phyloP scores from a whole-genome alignment of 1,140 invertebrate genomes.

The Arion vulgaris region DNA sequence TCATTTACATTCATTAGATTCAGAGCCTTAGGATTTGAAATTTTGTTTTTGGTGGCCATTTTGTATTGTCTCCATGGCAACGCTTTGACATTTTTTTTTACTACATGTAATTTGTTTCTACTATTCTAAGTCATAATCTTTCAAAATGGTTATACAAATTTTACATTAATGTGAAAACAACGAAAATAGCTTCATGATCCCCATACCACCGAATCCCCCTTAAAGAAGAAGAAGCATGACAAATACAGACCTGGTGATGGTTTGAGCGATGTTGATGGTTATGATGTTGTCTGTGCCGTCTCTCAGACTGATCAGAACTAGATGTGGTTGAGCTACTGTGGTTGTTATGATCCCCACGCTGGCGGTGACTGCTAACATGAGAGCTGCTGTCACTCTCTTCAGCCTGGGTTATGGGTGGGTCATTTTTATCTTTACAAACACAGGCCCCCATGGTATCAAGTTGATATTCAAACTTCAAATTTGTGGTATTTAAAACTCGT shows the following conservation, averaged over 20 bases:
- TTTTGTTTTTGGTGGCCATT: no score
- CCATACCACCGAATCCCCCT: no score
- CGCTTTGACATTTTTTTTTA: no score
- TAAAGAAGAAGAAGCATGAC: no score
- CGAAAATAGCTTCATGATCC: no score
- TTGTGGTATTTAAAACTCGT: neutral
- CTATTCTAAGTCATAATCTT: no score
- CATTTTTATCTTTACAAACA: slow-evolving; percentile 60
- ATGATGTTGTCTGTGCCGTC: slow-evolving; percentile 13
- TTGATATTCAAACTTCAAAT: neutral
- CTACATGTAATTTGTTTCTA: no score
- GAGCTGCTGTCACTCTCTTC: slow-evolving; percentile 37
- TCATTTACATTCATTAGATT: no score
- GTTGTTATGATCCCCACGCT: slow-evolving; percentile 23
- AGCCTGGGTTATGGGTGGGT: slow-evolving; percentile 33
- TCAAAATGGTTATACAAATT: no score
- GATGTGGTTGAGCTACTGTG: slow-evolving; percentile 1
- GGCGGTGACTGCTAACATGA: slow-evolving; percentile 20
- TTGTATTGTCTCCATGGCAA: no score
- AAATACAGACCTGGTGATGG: slow-evolving; percentile 38
- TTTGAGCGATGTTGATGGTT: slow-evolving; percentile 17
- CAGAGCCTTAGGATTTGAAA: no score
- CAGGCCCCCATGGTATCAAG: slow-evolving; percentile 57
- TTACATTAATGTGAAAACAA: no score
- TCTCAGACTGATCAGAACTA: slow-evolving; percentile 5